Evolutionary conservation across 2,113 vertebrate species (phyloP).

Genomic region (Panurus biarmicus): DNA sequence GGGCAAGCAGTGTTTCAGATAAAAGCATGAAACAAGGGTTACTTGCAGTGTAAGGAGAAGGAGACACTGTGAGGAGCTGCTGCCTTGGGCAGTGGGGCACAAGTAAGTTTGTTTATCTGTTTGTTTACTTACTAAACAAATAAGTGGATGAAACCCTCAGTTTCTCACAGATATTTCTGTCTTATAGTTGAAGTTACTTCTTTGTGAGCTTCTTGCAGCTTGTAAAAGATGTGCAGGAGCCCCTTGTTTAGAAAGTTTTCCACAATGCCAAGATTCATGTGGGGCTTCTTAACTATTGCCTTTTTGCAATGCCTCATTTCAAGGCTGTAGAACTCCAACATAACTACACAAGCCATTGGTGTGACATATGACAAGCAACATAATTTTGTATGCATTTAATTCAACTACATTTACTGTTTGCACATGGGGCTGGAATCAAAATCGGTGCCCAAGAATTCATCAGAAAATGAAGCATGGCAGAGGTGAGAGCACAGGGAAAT

Average conservation of each 20-base stretch:
- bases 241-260: neutral
- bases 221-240: neutral
- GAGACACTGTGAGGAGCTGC: neutral
- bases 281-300: neutral
- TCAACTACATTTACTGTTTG: neutral
- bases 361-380: neutral
- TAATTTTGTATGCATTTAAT: constrained; percentile 4
- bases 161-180: neutral
- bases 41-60: neutral
- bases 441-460: neutral
- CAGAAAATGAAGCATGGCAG: neutral
- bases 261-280: neutral
- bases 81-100: neutral
- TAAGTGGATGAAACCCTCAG: neutral
- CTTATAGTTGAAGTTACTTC: neutral
- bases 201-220: neutral
- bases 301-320: constrained; percentile 5
- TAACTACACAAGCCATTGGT: neutral
- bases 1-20: neutral
- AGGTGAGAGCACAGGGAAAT: neutral
- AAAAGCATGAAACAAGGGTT: neutral
- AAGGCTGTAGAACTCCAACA: neutral
- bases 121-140: no score
- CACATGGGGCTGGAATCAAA: neutral
- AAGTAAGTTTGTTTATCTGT: no score